These are phyloP conservation scores for Pterostichus niger DNA, from an alignment of 2,888 invertebrate genomes.

Conservation along the genomic window DNA sequence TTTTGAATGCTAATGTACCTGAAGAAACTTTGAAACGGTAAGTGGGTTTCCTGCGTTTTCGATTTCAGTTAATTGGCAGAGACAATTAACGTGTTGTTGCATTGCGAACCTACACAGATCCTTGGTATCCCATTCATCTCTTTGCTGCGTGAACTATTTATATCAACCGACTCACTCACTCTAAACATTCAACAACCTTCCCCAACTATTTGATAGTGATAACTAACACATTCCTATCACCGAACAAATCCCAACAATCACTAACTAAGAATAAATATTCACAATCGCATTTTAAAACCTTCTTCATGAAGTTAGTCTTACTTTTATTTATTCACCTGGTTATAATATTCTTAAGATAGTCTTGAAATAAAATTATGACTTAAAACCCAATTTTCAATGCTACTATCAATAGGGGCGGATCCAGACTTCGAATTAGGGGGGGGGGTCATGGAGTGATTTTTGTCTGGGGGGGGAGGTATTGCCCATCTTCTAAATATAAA, in stretches of 20 bases:
- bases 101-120: conserved; percentile 57
- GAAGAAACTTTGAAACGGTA: conserved; percentile 68
- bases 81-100: conserved; percentile 39
- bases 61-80: conserved; percentile 49
- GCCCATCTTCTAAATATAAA: too few species aligned
- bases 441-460: too few species aligned
- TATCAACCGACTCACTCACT: conserved; percentile 25
- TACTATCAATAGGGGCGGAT: too few species aligned
- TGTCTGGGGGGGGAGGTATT: too few species aligned
- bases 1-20: conserved; percentile 71
- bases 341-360: too few species aligned
- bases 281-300: too few species aligned
- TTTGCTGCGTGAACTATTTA: conserved; percentile 40
- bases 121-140: conserved; percentile 63
- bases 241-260: neutral
- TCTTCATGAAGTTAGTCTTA: too few species aligned
- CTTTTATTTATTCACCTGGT: too few species aligned
- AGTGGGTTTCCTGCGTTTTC: conserved; percentile 45
- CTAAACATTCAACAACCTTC: conserved; percentile 44
- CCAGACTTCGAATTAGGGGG: too few species aligned
- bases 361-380: too few species aligned
- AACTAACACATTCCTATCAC: conserved; percentile 12
- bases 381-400: too few species aligned
- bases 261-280: too few species aligned
- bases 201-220: conserved; percentile 37